Evolutionary conservation across 2,888 invertebrate genomes (phyloP).

Genomic region (Pyrocoelia pectoralis): DNA sequence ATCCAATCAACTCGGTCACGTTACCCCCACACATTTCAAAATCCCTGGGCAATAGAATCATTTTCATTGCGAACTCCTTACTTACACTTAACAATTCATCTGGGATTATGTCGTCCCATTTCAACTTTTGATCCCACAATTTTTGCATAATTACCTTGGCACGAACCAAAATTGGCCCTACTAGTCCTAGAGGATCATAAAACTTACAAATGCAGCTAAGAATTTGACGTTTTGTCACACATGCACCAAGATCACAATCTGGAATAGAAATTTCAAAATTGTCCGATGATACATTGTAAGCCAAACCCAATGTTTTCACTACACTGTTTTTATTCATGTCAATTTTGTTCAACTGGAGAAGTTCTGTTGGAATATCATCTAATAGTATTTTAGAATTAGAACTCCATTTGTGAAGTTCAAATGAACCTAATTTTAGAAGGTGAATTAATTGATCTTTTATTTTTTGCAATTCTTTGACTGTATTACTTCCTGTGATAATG

Average conservation of each 20-base stretch:
- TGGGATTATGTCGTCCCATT: slow-evolving; percentile 8
- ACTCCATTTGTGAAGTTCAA: too few species aligned
- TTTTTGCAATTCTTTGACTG: too few species aligned
- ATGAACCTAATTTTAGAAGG: too few species aligned
- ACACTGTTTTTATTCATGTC: neutral
- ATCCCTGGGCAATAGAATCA: neutral
- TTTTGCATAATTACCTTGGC: slow-evolving; percentile 9
- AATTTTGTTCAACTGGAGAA: too few species aligned
- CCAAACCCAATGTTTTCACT: slow-evolving; percentile 3
- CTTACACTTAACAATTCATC: neutral
- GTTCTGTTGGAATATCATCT: too few species aligned
- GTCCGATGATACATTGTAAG: neutral
- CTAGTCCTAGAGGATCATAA: slow-evolving; percentile 10
- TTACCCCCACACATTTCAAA: neutral
- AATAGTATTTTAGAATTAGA: too few species aligned
- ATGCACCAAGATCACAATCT: neutral
- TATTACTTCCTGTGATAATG: too few species aligned
- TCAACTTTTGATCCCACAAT: neutral
- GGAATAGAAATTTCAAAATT: neutral
- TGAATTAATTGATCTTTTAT: too few species aligned
- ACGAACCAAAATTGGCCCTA: slow-evolving; percentile 2
- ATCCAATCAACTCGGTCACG: too few species aligned
- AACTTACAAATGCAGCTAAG: slow-evolving; percentile 13
- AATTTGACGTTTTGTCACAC: slow-evolving; percentile 9
- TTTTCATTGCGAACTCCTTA: neutral